Conservation (phyloP, 2,113 vertebrate species). For the Oxygymnocypris stewartii region DNA sequence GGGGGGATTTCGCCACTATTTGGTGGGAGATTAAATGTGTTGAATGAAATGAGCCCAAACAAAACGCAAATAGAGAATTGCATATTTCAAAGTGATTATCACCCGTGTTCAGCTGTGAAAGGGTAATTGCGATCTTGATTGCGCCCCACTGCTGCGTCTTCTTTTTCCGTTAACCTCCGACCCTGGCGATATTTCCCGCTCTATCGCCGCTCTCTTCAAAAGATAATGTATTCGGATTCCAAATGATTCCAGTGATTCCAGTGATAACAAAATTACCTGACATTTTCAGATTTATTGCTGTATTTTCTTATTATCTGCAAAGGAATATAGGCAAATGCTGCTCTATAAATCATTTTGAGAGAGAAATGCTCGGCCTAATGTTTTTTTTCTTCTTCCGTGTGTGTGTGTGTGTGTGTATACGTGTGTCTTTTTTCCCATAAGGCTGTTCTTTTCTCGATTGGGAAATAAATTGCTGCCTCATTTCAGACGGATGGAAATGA, state of each 20-base stretch:
- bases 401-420: constrained; percentile 56
- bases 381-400: constrained; percentile 51
- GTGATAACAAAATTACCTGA: constrained; percentile 80
- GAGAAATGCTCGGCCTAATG: constrained; percentile 67
- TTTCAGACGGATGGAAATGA: constrained; percentile 56
- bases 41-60: constrained; percentile 47
- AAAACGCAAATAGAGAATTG: constrained; percentile 49
- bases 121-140: constrained; percentile 60
- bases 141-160: constrained; percentile 21
- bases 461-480: constrained; percentile 61
- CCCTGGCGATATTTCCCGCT: constrained; percentile 48
- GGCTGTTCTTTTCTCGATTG: constrained; percentile 49
- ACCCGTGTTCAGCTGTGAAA: constrained; percentile 43
- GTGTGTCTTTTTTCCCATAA: background rate
- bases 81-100: constrained; percentile 52
- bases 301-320: constrained; percentile 79
- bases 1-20: constrained; percentile 34
- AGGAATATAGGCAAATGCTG: constrained; percentile 77
- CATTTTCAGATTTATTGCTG: constrained; percentile 82
- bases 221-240: constrained; percentile 76
- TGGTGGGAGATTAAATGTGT: constrained; percentile 46
- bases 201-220: constrained; percentile 48
- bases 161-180: constrained; percentile 51
- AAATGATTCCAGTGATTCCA: no score
- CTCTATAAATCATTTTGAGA: constrained; percentile 77